Evolutionary conservation across 92 coral and sea anemone genomes (phyloP).

Genomic region (Zoanthus gigantus): DNA sequence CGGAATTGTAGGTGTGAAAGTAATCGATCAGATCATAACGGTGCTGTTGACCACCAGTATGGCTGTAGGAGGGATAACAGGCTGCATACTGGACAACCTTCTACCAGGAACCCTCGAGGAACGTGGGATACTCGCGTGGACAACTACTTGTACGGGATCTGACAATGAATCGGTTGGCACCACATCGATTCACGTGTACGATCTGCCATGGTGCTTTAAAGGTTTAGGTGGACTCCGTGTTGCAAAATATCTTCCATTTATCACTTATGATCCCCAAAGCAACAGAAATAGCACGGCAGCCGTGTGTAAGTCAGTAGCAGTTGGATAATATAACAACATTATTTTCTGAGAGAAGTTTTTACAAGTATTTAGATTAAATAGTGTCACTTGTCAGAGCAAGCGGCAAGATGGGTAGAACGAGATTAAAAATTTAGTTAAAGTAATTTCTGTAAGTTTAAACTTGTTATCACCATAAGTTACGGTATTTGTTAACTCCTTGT

Average conservation of each 20-base stretch:
- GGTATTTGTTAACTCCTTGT: too few relatives aligned
- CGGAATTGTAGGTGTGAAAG: constrained; percentile 56
- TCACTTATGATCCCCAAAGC: neutral
- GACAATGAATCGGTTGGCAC: neutral
- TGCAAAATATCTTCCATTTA: constrained; percentile 26
- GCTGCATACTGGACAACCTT: constrained; percentile 67
- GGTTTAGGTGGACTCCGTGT: neutral
- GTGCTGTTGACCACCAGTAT: constrained; percentile 76
- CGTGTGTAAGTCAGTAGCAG: too few relatives aligned
- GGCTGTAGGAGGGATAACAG: constrained; percentile 77
- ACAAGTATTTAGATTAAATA: too few relatives aligned
- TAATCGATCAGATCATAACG: constrained; percentile 78
- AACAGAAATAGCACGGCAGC: too few relatives aligned
- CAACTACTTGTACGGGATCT: neutral
- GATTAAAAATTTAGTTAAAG: too few relatives aligned
- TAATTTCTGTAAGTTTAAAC: too few relatives aligned
- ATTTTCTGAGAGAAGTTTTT: too few relatives aligned
- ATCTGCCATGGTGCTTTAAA: constrained; percentile 45
- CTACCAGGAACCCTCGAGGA: constrained; percentile 84
- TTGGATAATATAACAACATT: too few relatives aligned
- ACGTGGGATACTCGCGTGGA: constrained; percentile 72
- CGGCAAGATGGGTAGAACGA: too few relatives aligned
- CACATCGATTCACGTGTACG: constrained; percentile 40
- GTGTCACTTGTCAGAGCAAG: too few relatives aligned
- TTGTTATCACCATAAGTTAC: too few relatives aligned